These are phyloP conservation scores for Semotilus atromaculatus DNA, from an alignment of 2,797 vertebrate genomes.

Conservation along the genomic window DNA sequence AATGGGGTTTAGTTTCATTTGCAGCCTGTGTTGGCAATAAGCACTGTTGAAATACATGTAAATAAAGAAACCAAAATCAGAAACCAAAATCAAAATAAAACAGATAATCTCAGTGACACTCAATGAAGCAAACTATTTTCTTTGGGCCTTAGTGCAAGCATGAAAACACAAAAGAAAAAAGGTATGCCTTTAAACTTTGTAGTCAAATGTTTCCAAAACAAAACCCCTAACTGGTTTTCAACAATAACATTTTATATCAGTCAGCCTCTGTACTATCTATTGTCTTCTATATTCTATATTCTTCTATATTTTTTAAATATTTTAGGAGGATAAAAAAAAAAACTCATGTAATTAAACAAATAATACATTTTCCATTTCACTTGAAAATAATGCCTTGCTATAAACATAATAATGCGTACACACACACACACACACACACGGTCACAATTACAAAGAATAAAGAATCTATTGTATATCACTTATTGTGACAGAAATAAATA, in stretches of 20 bases:
- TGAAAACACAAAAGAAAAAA: too few species aligned
- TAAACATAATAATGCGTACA: neutral
- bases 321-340: neutral
- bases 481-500: neutral
- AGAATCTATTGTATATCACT: neutral
- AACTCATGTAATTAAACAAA: neutral
- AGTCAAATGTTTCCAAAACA: neutral
- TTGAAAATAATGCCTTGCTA: neutral
- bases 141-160: neutral
- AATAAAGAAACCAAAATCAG: neutral
- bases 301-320: too few species aligned
- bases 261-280: neutral
- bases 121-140: neutral
- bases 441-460: neutral
- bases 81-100: neutral
- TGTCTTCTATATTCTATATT: too few species aligned
- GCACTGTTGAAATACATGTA: neutral
- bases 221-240: neutral
- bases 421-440: neutral
- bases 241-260: neutral
- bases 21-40: neutral
- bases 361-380: neutral
- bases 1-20: neutral
- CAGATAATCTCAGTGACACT: neutral
- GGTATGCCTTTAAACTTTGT: neutral